These are phyloP conservation scores for Aurelia sp. DNA, from an alignment of 30 jellyfish, hydroid and myxozoan species.

Conservation along the genomic window DNA sequence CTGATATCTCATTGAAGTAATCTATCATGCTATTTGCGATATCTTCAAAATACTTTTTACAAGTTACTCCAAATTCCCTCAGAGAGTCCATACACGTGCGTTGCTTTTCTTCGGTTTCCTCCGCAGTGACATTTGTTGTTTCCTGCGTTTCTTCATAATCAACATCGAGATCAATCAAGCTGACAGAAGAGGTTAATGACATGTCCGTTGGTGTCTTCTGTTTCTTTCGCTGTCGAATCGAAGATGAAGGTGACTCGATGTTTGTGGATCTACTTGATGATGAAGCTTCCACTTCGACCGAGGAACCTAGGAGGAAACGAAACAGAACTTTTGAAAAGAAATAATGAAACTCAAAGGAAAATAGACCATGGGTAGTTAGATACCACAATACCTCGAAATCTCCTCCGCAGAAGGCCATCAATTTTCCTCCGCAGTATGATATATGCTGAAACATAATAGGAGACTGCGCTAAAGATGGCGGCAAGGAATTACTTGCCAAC, in stretches of 20 bases:
- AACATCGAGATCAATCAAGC: constrained; percentile 51
- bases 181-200: constrained; percentile 35
- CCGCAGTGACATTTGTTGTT: constrained; percentile 27
- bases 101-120: constrained; percentile 45
- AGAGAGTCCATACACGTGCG: constrained; percentile 65
- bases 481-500: too few species aligned
- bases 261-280: constrained; percentile 26
- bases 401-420: too few species aligned
- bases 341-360: too few species aligned
- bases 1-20: constrained; percentile 82
- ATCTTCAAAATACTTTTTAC: constrained; percentile 62
- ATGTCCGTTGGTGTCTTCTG: constrained; percentile 18
- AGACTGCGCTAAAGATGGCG: too few species aligned
- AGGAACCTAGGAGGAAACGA: constrained; percentile 18
- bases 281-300: constrained; percentile 57
- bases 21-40: constrained; percentile 57
- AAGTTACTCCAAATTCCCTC: constrained; percentile 50
- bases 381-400: too few species aligned
- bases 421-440: too few species aligned
- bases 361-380: too few species aligned
- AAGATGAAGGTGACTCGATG: constrained; percentile 17
- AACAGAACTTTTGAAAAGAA: neutral
- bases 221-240: constrained; percentile 38
- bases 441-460: too few species aligned
- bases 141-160: constrained; percentile 47